phyloP scores from a whole-genome alignment of 2,797 vertebrate species.

The Pteronotus mesoamericanus region DNA sequence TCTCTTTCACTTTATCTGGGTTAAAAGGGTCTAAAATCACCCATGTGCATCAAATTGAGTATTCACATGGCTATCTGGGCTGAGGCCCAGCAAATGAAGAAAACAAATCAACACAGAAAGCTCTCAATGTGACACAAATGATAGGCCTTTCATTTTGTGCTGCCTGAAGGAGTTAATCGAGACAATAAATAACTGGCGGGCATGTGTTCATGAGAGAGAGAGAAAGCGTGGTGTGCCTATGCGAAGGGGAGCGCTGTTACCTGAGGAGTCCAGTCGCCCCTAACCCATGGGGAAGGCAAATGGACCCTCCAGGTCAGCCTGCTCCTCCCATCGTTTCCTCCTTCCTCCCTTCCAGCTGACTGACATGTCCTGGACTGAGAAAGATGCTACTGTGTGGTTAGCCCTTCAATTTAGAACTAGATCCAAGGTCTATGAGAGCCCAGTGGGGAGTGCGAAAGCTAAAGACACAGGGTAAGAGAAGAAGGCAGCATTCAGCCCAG shows the following conservation, averaged over 20 bases:
- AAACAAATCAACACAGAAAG: conserved; percentile 26
- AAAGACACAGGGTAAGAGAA: background rate
- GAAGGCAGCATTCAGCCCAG: background rate
- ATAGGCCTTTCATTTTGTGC: conserved; percentile 10
- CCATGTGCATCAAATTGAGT: conserved; percentile 21
- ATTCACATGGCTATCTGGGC: background rate
- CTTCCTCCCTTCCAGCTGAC: background rate
- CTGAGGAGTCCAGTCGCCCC: background rate
- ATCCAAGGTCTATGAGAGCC: too few species aligned
- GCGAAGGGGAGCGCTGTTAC: too few species aligned
- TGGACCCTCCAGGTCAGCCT: background rate
- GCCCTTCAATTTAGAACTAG: background rate
- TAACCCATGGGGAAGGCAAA: rapidly evolving
- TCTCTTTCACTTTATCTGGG: conserved; percentile 24
- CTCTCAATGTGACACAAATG: background rate
- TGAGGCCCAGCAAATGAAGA: background rate
- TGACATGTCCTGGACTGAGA: background rate
- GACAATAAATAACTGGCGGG: background rate
- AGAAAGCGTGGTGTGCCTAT: too few species aligned
- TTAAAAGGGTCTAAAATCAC: conserved; percentile 52
- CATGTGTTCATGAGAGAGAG: background rate
- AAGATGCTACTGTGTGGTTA: background rate
- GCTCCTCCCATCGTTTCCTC: background rate
- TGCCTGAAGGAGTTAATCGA: conserved; percentile 5
- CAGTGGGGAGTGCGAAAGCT: background rate